phyloP scores from a whole-genome alignment of 2,888 invertebrate genomes.

The Geophilus truncorum region DNA sequence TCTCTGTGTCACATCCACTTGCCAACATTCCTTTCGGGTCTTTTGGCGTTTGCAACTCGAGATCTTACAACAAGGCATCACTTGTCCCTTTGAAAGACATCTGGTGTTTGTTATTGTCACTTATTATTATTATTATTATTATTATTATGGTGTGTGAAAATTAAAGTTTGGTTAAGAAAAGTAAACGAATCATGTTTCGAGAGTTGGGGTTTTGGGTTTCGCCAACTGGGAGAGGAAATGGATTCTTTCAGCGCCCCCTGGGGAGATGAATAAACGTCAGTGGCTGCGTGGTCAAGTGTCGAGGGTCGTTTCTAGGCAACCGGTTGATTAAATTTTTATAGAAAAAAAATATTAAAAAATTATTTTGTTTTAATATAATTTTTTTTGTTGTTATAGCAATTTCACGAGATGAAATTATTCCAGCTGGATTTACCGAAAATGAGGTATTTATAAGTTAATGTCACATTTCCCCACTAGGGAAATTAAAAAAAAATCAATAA shows the following conservation, averaged over 20 bases:
- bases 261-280: neutral
- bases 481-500: neutral
- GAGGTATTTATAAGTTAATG: too few relatives aligned
- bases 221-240: neutral
- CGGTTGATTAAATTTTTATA: neutral
- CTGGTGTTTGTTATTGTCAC: too few relatives aligned
- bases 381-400: neutral
- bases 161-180: too few relatives aligned
- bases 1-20: neutral
- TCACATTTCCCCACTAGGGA: neutral
- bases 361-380: neutral
- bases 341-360: neutral
- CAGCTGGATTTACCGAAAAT: slow-evolving; percentile 13
- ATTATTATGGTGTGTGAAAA: neutral
- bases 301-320: neutral
- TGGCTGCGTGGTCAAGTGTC: neutral
- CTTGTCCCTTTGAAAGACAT: neutral
- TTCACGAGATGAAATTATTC: slow-evolving; percentile 31
- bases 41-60: too few relatives aligned
- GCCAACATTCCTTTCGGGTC: neutral
- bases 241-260: neutral
- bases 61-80: neutral
- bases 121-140: neutral
- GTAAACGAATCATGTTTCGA: neutral
- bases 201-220: neutral